Conservation (phyloP, 2,888 invertebrate species). For the Leucozona laternaria region DNA sequence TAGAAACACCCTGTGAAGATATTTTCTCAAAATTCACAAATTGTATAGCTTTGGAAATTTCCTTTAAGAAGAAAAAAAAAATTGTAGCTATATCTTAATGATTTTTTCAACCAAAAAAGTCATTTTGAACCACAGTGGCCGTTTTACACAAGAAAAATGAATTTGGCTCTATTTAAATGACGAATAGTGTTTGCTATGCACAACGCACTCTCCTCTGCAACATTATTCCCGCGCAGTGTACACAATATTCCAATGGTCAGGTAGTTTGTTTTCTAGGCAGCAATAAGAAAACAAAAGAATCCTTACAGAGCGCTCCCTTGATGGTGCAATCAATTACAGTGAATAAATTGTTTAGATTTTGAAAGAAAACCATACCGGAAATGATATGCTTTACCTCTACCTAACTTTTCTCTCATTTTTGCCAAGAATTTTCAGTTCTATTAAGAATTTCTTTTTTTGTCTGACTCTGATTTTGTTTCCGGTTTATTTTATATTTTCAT, state of each 20-base stretch:
- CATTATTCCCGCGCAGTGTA: neutral
- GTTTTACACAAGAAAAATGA: too few species aligned
- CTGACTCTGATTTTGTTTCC: neutral
- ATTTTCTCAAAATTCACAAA: too few species aligned
- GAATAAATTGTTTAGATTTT: constrained; percentile 49
- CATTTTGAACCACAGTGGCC: too few species aligned
- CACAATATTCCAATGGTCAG: constrained; percentile 48
- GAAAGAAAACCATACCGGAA: constrained; percentile 23
- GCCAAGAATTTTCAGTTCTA: constrained; percentile 43
- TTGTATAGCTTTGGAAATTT: too few species aligned
- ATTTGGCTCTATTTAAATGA: neutral
- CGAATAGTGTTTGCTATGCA: neutral
- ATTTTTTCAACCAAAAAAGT: too few species aligned
- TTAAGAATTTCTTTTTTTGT: constrained; percentile 3
- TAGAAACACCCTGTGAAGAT: too few species aligned
- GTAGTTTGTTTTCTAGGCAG: constrained; percentile 27
- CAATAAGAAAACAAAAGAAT: neutral
- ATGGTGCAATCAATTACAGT: constrained; percentile 55
- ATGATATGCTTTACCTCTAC: too few species aligned
- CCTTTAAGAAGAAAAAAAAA: too few species aligned
- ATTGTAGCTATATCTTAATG: too few species aligned
- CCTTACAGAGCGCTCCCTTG: constrained; percentile 1
- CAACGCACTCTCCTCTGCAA: too few species aligned
- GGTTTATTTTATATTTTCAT: constrained; percentile 24
- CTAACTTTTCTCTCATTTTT: constrained; percentile 13